These are phyloP conservation scores for Selenia dentaria DNA, from an alignment of 2,888 invertebrate genomes.

Conservation along the genomic window DNA sequence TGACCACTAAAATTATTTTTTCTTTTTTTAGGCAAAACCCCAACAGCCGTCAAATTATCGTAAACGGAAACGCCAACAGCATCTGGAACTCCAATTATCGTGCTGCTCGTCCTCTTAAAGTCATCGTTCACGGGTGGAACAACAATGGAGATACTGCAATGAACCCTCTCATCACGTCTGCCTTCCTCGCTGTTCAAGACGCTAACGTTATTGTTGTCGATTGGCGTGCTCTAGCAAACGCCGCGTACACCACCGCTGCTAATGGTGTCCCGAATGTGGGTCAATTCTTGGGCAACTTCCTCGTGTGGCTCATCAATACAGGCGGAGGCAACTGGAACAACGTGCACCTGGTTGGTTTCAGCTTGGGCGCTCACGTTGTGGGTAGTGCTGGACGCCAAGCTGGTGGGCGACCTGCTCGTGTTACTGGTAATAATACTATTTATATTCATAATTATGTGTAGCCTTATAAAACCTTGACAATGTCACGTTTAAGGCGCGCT, in stretches of 20 bases:
- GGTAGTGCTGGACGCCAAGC: conserved; percentile 60
- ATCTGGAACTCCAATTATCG: conserved; percentile 52
- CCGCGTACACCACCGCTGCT: conserved; percentile 53
- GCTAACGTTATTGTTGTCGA: conserved; percentile 71
- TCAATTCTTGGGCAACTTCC: conserved; percentile 61
- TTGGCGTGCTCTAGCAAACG: conserved; percentile 56
- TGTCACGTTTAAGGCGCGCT: no score
- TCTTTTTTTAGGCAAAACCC: conserved; percentile 46
- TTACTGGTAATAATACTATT: conserved; percentile 50
- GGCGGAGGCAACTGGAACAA: conserved; percentile 65
- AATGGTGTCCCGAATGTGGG: conserved; percentile 61
- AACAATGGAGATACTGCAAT: conserved; percentile 51
- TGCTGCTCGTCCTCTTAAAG: conserved; percentile 46
- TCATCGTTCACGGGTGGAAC: conserved; percentile 68
- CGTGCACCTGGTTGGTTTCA: conserved; percentile 73
- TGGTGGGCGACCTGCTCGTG: conserved; percentile 43
- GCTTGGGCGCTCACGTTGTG: conserved; percentile 75
- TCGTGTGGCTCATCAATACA: conserved; percentile 63
- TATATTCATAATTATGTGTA: no score
- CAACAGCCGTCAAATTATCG: conserved; percentile 50
- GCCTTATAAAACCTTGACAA: no score
- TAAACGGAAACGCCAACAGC: conserved; percentile 51
- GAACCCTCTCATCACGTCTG: conserved; percentile 52
- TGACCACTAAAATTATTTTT: no score
- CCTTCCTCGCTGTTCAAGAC: conserved; percentile 57